A percentile compares a stretch with the other conserved stretches of the same genome.
These are phyloP conservation scores for Hylaeus volcanicus DNA, from an alignment of 1,140 invertebrate species.

Conservation along the genomic window DNA sequence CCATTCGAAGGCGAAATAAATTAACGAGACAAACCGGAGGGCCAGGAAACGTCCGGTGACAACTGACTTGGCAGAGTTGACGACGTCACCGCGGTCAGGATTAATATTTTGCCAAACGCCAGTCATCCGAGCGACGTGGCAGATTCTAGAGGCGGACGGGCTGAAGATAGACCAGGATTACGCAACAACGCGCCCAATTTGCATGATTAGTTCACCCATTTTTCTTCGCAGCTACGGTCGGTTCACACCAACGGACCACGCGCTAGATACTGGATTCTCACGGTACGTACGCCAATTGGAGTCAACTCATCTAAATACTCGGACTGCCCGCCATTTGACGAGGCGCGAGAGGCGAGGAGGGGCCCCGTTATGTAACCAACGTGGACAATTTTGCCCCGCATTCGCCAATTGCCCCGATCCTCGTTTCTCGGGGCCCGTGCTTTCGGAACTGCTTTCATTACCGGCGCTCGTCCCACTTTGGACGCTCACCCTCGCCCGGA, in stretches of 20 bases:
- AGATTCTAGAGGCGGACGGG: not conserved
- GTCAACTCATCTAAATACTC: conserved; percentile 69
- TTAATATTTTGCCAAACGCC: conserved; percentile 11
- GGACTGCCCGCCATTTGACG: conserved; percentile 61
- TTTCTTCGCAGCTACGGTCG: conserved; percentile 42
- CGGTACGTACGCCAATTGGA: conserved; percentile 68
- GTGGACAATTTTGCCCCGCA: conserved; percentile 62
- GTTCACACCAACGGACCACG: conserved; percentile 53
- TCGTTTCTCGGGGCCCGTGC: conserved; percentile 21
- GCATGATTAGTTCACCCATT: conserved; percentile 66
- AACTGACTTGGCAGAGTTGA: not conserved
- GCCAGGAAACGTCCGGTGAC: not conserved
- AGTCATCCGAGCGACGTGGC: not conserved
- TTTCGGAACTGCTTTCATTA: not conserved
- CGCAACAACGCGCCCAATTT: conserved; percentile 58
- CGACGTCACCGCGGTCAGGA: not conserved
- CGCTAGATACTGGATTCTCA: conserved; percentile 68
- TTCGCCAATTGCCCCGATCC: conserved; percentile 56
- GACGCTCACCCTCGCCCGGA: not conserved
- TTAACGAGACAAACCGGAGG: not conserved
- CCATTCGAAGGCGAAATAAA: no score
- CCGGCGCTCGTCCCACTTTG: not conserved
- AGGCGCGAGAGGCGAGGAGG: conserved; percentile 35
- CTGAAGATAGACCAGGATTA: conserved; percentile 51
- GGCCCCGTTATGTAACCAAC: conserved; percentile 60